Base-by-base conservation (phyloP, 2,113 vertebrate species). In the Globicephala melas region DNA sequence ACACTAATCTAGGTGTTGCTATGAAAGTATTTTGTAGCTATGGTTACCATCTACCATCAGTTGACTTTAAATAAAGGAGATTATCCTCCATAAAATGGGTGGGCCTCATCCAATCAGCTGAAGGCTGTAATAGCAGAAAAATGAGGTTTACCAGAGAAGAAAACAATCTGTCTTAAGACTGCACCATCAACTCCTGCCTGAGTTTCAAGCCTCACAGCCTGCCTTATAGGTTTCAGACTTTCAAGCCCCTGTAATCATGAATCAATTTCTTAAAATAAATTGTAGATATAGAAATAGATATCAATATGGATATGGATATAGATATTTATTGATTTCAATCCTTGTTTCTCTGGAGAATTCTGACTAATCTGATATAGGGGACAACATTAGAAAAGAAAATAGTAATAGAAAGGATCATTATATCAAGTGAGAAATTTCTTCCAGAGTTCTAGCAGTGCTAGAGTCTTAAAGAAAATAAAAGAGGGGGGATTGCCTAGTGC, bases 181-280 rank as follows among this genome's bases (percentile, higher is more conserved):
- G 6, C 13, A 89, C 31, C 33, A 67, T 47, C 10, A 89, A 41
- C 4, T 41, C 1, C 9, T 79, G 21, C 62, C 33, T 62, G 15
- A 53, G 20, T 63, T 70, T 44, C 41, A 33, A 79, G 58, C 9
- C 55, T 92, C 28, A 25, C 1, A 33, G 62, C 23, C 7, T 74
- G 28, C 44, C 11, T 17, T 80, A 62, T 10, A 70, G 20, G 73
- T 53, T 92, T 55, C 28, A 63, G 53, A 55, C 23, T n/a, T 80
- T 9, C n/a, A 6, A 81, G 15, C 5, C 3, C 73, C 63, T 33
- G 44, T 31, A 58, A 41, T 53, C 17, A 77, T 20, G 36, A 95
- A 36, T 67, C 36, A 68, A 60, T 58, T 58, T 85, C 11, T 94
- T 44, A 63, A 81, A 81, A 88, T 83, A 62, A 93, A 70, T 79